These are phyloP conservation scores for Heliconius melpomene DNA, from an alignment of 1,140 invertebrate species.

Conservation along the genomic window DNA sequence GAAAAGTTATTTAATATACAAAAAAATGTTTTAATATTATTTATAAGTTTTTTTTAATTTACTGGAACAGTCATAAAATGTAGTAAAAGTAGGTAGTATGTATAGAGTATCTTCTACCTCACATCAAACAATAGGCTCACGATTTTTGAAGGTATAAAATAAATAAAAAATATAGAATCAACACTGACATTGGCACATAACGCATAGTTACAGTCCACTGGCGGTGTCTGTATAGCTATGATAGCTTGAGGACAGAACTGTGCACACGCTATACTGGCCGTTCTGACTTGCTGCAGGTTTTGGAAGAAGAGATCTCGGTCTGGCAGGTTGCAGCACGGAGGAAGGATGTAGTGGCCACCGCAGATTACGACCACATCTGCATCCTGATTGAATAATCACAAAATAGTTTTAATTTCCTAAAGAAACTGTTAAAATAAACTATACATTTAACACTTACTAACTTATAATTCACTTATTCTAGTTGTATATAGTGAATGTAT, in stretches of 20 bases:
- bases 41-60: background rate
- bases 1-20: slow-evolving; percentile 4
- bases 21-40: too few species aligned
- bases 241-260: slow-evolving; percentile 63
- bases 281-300: slow-evolving; percentile 64
- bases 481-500: too few species aligned
- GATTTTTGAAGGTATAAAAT: too few species aligned
- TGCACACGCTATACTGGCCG: slow-evolving; percentile 53
- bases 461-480: too few species aligned
- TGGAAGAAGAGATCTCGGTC: slow-evolving; percentile 67
- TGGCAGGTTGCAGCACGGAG: slow-evolving; percentile 56
- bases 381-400: slow-evolving; percentile 42
- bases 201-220: slow-evolving; percentile 67
- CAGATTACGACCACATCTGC: slow-evolving; percentile 69
- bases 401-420: background rate
- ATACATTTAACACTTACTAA: too few species aligned
- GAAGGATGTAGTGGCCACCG: slow-evolving; percentile 58
- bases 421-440: background rate
- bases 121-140: too few species aligned
- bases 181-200: slow-evolving; percentile 59
- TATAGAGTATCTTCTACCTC: too few species aligned
- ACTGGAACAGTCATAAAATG: too few species aligned
- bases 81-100: too few species aligned
- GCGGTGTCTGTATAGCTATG: slow-evolving; percentile 65
- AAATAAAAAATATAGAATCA: background rate